Evolutionary conservation across 92 coral and sea anemone genomes (phyloP), one percentile per base, ranked within the genome.

Genomic region (Umimayanthus chanpuru): DNA sequence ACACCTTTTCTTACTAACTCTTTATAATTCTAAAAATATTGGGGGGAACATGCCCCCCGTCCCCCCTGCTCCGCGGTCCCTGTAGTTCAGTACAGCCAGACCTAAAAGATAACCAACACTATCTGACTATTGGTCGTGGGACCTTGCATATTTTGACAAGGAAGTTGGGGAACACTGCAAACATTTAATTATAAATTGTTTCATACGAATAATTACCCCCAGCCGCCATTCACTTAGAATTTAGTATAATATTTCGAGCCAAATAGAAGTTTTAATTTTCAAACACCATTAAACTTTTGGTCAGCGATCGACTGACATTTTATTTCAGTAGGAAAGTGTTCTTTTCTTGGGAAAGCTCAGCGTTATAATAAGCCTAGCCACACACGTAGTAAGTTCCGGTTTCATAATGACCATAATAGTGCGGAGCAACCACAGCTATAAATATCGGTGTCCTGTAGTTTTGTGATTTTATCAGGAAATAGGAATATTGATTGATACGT

Each of bases 201-300:
- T 43, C 39, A 43, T 82, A 66, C n/a, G 44, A 9, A 61, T 70
- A 68, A 83, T 70, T 43, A 68, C 36, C 67, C 78, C 55, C 41
- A 82, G 67, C 87, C 66, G 44, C 87, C 20, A 67, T 25, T 77
- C 77, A 68, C 39, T 70, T 1, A 41, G 41, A 14, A 40, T 6
- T 32, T 64, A 67, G 21, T 47, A 28, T 30, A 0, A 4, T 53
- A 80, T 55, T 55, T 55, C 25, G 9, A 55, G 12, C 3, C n/a
- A 56, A 61, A 81, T 12, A 15, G 66, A 29, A 10, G 36, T 25
- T 44, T 18, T 49, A 53, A 4, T 65, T 70, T 47, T 38, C 39
- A 67, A 41, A 82, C 26, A 12, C 20, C n/a, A 5, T 43, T 78
- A 5, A 16, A 36, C 8, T 5, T 21, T 2, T 5, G 18, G 21